Conservation (phyloP, 2,797 vertebrate genomes). For the Mormyrops boulengeri region DNA sequence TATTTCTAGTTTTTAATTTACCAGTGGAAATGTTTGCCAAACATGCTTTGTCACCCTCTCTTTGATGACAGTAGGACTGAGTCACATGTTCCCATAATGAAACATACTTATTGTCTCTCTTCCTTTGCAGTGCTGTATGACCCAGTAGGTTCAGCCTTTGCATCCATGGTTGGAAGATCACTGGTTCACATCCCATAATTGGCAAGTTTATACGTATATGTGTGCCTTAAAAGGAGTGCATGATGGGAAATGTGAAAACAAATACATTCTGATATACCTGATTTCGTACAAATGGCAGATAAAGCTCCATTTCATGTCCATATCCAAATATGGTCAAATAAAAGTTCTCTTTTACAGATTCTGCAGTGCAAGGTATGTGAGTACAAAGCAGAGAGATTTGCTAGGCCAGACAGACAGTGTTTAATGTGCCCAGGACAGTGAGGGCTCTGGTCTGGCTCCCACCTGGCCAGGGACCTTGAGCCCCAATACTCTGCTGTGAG, state of each 20-base stretch:
- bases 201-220: background rate
- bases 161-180: background rate
- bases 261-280: background rate
- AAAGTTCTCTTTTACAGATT: background rate
- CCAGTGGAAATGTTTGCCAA: background rate
- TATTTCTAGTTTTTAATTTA: conserved; percentile 10
- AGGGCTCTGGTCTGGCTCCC: background rate
- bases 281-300: background rate
- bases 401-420: background rate
- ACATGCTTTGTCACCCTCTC: background rate
- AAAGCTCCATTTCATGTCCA: background rate
- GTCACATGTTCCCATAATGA: background rate
- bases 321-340: background rate
- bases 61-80: background rate
- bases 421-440: background rate
- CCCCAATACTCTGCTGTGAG: background rate
- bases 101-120: background rate
- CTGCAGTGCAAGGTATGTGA: background rate
- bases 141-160: background rate
- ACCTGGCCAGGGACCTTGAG: background rate
- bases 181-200: background rate
- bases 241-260: background rate
- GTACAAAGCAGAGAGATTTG: background rate
- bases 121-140: background rate
- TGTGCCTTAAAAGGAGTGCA: background rate